Conservation (phyloP, 2,797 vertebrate genomes). For the Holocentrus rufus region DNA sequence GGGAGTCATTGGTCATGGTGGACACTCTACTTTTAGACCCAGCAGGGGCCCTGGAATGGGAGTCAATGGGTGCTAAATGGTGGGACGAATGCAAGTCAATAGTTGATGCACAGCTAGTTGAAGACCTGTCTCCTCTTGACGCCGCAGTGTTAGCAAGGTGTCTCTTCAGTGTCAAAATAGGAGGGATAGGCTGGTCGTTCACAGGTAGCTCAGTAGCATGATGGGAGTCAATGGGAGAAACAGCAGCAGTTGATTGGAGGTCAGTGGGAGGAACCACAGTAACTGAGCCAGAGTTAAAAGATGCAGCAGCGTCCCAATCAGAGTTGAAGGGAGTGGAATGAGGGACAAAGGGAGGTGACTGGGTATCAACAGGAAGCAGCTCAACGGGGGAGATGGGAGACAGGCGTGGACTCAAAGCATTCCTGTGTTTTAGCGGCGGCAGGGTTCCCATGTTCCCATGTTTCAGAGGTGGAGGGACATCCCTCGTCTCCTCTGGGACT, state of each 20-base stretch:
- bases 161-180: constrained; percentile 2
- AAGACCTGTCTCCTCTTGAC: neutral
- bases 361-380: too few species aligned
- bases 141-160: too few species aligned
- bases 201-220: neutral
- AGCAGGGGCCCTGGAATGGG: neutral
- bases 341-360: neutral
- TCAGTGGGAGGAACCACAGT: neutral
- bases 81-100: neutral
- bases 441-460: constrained; percentile 45
- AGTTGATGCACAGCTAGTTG: neutral
- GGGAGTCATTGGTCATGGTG: neutral
- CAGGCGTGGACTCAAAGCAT: constrained; percentile 22
- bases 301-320: too few species aligned
- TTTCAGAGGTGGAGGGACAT: constrained; percentile 24
- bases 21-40: neutral
- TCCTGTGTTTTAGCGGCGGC: constrained; percentile 57
- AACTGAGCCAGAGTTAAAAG: neutral
- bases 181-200: neutral
- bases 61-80: neutral
- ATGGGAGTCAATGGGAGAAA: neutral
- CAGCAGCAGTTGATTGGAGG: neutral
- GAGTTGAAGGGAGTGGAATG: neutral
- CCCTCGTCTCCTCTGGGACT: neutral
- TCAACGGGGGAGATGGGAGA: neutral